Conservation (phyloP, 2,888 invertebrate species). For the Pseudococcus longispinus region DNA sequence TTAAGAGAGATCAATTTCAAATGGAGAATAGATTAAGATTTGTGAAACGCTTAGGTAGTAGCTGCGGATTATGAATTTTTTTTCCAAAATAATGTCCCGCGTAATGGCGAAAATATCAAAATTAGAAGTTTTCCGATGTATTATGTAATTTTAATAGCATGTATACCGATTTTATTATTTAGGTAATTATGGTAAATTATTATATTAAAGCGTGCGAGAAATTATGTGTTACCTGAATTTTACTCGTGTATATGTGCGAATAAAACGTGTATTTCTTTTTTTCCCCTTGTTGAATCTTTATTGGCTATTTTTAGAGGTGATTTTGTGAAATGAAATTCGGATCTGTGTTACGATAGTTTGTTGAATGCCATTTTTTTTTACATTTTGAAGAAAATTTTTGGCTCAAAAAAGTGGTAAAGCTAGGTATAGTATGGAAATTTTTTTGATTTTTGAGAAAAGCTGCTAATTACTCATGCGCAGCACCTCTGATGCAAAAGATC, state of each 20-base stretch:
- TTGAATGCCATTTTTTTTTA: too few relatives aligned
- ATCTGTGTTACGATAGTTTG: too few relatives aligned
- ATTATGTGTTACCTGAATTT: conserved; percentile 19
- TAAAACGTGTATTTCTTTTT: conserved; percentile 20
- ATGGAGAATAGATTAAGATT: neutral
- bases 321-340: too few relatives aligned
- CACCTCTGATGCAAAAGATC: too few relatives aligned
- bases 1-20: neutral
- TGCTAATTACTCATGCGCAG: too few relatives aligned
- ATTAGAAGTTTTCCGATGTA: neutral
- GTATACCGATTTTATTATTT: conserved; percentile 19
- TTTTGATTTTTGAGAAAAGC: too few relatives aligned
- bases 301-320: neutral
- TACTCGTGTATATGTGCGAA: conserved; percentile 23
- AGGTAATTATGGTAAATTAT: neutral
- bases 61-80: neutral
- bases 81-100: neutral
- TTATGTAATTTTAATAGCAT: neutral
- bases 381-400: too few relatives aligned
- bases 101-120: conserved; percentile 21
- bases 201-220: neutral
- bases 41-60: conserved; percentile 10
- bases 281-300: neutral
- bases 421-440: too few relatives aligned
- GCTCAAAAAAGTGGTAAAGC: too few relatives aligned